A percentile compares a stretch with the other conserved stretches of the same genome.
Evolutionary conservation across 2,113 vertebrate genomes (phyloP).

Genomic region (Emydura subglobosa): DNA sequence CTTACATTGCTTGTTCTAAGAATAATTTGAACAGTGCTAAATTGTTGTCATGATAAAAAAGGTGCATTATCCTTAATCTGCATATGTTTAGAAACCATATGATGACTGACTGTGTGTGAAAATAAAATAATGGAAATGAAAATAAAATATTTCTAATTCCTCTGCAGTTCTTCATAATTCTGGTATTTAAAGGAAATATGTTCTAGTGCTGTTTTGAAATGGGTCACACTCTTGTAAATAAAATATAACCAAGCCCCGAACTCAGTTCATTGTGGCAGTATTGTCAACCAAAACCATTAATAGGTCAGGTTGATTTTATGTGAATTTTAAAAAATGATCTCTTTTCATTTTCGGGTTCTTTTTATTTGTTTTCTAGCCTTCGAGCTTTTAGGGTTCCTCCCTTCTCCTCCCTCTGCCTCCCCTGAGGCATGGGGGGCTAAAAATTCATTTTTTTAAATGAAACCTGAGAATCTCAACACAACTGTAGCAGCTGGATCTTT

Average conservation of each 20-base stretch:
- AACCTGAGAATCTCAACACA: not conserved
- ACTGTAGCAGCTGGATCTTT: not conserved
- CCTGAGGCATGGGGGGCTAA: not conserved
- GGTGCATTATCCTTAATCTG: conserved; percentile 48
- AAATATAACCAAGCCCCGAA: not conserved
- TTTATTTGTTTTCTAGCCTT: not conserved
- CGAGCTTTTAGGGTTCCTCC: not conserved
- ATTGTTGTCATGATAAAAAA: conserved; percentile 36
- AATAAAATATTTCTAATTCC: not conserved
- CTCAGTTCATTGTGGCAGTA: not conserved
- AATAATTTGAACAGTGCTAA: conserved; percentile 52
- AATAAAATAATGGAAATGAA: conserved; percentile 14
- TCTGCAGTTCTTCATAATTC: not conserved
- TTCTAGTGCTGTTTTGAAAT: not conserved
- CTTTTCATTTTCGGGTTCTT: not conserved
- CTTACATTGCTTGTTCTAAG: conserved; percentile 56
- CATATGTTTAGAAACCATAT: conserved; percentile 28
- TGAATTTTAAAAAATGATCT: not conserved
- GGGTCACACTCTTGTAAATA: not conserved
- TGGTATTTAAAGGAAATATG: not conserved
- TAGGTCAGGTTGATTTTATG: too few species aligned
- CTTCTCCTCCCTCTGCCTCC: not conserved
- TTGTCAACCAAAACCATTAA: too few species aligned
- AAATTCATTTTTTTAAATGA: not conserved
- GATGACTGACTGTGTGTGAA: conserved; percentile 1